Evolutionary conservation across 2,797 vertebrate species (phyloP), one percentile per base, ranked within the genome.

Genomic region (Podarcis siculus): DNA sequence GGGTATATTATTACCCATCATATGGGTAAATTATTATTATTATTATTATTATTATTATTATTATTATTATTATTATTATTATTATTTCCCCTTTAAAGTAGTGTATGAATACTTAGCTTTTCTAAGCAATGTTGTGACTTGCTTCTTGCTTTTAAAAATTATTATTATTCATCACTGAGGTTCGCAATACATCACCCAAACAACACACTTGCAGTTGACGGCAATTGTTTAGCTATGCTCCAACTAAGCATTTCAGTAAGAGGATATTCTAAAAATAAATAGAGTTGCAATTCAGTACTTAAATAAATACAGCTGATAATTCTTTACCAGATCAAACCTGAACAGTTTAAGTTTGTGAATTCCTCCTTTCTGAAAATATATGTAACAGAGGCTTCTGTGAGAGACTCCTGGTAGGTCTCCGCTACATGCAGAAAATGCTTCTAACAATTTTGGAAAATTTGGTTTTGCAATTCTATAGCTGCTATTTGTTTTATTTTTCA

Each of bases 401-500:
- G 61, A 45, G 39, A 49, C 15, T 23, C 30, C 42, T 32, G 61
- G n/a, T 77, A 67, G 6, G 39, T 78, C 17, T 79, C 23, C 45
- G 13, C 8, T 64, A 10, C 42, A 45, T 19, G 25, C 30, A 81
- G 55, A 67, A 67, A 84, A 72, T 55, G 8, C 30, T 85, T 75
- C 67, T 37, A 79, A 35, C 39, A 15, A 27, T 71, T 85, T 72
- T 69, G 42, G 67, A 45, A 42, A 8, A 32, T n/a, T 58, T 66
- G 15, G 37, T 27, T 76, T 87, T 84, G 75, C 72, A 86, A 79
- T 8, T 80, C 72, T n/a, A 89, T 86, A 93, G 30, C 61, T 45
- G 82, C 61, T 37, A 25, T 76, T 81, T 92, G 32, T 0, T 9
- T 42, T 85, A 87, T 93, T 92, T 61, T 81, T 82, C n/a, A 86